Base-by-base conservation (phyloP, 2,113 vertebrate genomes). In the Epinephelus moara region DNA sequence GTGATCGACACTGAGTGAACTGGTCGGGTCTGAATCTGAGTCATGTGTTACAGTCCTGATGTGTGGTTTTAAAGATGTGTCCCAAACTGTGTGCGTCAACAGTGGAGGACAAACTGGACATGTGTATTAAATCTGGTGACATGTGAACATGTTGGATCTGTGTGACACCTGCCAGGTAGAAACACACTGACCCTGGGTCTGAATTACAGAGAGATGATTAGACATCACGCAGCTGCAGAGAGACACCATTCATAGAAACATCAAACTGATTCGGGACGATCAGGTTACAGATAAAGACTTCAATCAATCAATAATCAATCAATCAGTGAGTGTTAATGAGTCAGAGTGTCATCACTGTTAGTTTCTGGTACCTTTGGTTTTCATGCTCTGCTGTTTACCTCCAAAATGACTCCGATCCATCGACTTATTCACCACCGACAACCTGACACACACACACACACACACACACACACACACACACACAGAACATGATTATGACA, bases 381-480 rank as follows among this genome's bases (percentile, higher is more conserved):
- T 95, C 91, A 93, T 92, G 93, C 92, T 93, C 84, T 90, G 94
- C 75, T 91, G 92, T 95, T 97, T 97, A 99, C 98, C 98, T 98
- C 97, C 97, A 95, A 94, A 96, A 88, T 97, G 96, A 91, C 96
- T 98, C 95, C 96, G 96, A 91, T 99, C 98, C 85, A 96, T 93
- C 62, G 95, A 95, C 94, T 96, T 97, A 91, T 93, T 97, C 86
- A 95, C 96, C 81, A 96, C 93, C 85, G 97, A 96, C 89, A 95
- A 94, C 92, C 98, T 99, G 94, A 18, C 75, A 85, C 70, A 79
- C 52, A 40, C 53, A 64, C 15, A 75, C 21, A 42, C 14, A 55
- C 4, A 64, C 23, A 61, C 19, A 78, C 52, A 53, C 19, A 78
- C 25, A 60, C 40, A 23, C 25, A 61, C 27, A 60, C 52, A 60